phyloP scores from a whole-genome alignment of 1,140 invertebrate genomes.

The Drosophila tani region DNA sequence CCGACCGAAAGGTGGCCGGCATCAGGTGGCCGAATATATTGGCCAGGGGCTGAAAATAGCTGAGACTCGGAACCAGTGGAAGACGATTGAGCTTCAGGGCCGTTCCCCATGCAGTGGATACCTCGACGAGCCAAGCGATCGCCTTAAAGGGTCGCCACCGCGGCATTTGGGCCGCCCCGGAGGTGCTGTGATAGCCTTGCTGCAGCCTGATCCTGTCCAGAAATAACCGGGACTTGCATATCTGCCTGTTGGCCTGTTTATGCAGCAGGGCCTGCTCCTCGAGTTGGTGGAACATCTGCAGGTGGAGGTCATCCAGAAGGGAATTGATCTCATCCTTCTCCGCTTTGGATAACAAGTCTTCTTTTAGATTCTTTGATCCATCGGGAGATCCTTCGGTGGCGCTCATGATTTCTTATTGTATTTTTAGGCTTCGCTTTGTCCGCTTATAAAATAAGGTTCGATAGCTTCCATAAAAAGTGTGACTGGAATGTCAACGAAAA shows the following conservation, averaged over 20 bases:
- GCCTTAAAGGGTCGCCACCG: slow-evolving; percentile 30
- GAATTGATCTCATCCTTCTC: not conserved
- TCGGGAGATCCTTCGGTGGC: too few relatives aligned
- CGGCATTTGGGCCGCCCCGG: slow-evolving; percentile 11
- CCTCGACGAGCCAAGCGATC: slow-evolving; percentile 28
- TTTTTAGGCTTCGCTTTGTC: not conserved
- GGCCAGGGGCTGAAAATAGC: slow-evolving; percentile 33
- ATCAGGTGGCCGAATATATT: slow-evolving; percentile 50
- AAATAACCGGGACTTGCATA: slow-evolving; percentile 12
- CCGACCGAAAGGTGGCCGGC: slow-evolving; percentile 24
- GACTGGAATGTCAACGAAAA: slow-evolving; percentile 20
- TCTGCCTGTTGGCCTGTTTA: slow-evolving; percentile 5
- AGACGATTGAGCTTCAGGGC: slow-evolving; percentile 11
- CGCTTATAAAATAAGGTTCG: not conserved
- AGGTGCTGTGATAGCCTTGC: slow-evolving; percentile 9
- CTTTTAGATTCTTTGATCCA: not conserved
- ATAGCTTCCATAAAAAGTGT: slow-evolving; percentile 12
- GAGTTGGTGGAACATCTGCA: slow-evolving; percentile 35
- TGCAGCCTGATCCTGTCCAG: slow-evolving; percentile 46
- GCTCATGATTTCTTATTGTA: not conserved
- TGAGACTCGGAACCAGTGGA: not conserved
- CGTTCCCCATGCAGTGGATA: not conserved
- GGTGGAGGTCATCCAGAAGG: slow-evolving; percentile 41
- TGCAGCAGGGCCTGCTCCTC: slow-evolving; percentile 28
- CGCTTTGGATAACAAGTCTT: not conserved